Evolutionary conservation across 2,797 vertebrate species (phyloP).

Genomic region (Poeciliopsis paucimaculata): DNA sequence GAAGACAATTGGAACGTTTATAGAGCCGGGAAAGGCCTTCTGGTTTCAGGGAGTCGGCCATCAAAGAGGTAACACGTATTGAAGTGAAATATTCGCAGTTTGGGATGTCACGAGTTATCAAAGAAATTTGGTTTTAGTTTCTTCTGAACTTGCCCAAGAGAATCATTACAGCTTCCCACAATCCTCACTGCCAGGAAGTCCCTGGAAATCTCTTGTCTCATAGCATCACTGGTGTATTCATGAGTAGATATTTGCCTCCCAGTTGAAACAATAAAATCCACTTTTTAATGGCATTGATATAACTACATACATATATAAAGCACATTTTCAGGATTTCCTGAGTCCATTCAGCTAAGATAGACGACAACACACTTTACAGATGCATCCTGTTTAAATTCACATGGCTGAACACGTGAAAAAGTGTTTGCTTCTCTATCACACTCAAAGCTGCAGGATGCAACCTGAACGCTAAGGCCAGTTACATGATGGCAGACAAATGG

Average conservation of each 20-base stretch:
- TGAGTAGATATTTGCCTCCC: not conserved
- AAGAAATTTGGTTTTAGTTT: not conserved
- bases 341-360: not conserved
- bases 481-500: too few relatives aligned
- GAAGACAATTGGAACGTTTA: conserved; percentile 55
- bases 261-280: not conserved
- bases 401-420: not conserved
- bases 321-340: conserved; percentile 11
- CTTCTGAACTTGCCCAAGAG: not conserved
- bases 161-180: not conserved
- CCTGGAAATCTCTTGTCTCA: not conserved
- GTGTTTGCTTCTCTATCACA: not conserved
- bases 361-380: not conserved
- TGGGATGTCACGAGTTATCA: not conserved
- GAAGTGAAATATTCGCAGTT: not conserved
- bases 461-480: too few relatives aligned
- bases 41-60: conserved; percentile 11
- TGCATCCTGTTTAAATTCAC: conserved; percentile 9
- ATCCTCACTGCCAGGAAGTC: not conserved
- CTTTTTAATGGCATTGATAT: not conserved
- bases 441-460: not conserved
- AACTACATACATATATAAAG: not conserved
- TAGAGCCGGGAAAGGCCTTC: conserved; percentile 16
- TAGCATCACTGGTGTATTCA: not conserved
- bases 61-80: not conserved